Evolutionary conservation across 2,888 invertebrate genomes (phyloP).

Genomic region (Cephus nigrinus): DNA sequence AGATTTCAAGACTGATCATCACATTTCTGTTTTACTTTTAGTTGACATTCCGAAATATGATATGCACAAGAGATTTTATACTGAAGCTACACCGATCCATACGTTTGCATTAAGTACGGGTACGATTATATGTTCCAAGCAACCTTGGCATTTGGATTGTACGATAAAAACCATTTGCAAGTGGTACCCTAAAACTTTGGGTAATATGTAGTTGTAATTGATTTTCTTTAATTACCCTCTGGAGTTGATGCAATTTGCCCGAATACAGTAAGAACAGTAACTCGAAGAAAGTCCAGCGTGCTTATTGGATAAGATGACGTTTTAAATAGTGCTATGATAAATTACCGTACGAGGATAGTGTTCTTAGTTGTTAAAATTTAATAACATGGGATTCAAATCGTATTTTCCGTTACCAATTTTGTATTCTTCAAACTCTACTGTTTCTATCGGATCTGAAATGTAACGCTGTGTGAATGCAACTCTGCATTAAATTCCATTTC

Average conservation of each 20-base stretch:
- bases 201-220: constrained; percentile 20
- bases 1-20: too few relatives aligned
- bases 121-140: constrained; percentile 32
- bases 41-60: constrained; percentile 41
- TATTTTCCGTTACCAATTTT: not conserved
- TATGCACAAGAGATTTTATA: constrained; percentile 34
- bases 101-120: constrained; percentile 37
- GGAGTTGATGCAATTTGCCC: too few relatives aligned
- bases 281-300: too few relatives aligned
- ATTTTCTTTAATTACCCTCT: too few relatives aligned
- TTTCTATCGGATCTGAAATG: too few relatives aligned
- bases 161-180: constrained; percentile 39
- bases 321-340: too few relatives aligned
- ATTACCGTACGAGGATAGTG: too few relatives aligned
- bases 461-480: too few relatives aligned
- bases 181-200: constrained; percentile 37
- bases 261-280: too few relatives aligned
- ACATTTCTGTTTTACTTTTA: constrained; percentile 18
- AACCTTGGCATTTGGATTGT: constrained; percentile 40
- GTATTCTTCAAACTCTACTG: too few relatives aligned
- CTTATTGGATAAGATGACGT: too few relatives aligned
- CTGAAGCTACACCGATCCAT: constrained; percentile 35
- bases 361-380: too few relatives aligned
- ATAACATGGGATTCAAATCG: not conserved
- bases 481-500: not conserved